These are phyloP conservation scores for Trachelus stipa DNA, from an alignment of 2,888 invertebrate genomes.

Conservation along the genomic window DNA sequence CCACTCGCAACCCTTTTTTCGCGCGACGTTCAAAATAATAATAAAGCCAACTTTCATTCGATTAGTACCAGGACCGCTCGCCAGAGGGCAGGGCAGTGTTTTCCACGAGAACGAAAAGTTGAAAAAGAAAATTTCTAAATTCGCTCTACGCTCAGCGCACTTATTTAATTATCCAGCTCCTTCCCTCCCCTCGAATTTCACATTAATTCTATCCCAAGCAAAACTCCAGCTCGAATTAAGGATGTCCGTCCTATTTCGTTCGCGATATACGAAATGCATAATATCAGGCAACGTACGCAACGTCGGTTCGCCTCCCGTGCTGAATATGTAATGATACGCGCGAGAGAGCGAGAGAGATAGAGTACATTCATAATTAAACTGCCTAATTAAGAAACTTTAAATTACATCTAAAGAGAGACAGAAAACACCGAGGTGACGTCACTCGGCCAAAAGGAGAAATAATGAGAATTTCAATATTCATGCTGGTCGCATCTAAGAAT, in stretches of 20 bases:
- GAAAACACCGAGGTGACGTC: conserved; percentile 5
- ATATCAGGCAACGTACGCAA: conserved; percentile 19
- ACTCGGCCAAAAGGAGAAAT: conserved; percentile 46
- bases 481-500: conserved; percentile 12
- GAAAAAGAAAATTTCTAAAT: background rate
- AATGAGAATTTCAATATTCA: conserved; percentile 65
- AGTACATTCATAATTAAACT: conserved; percentile 58
- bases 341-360: background rate
- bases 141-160: background rate
- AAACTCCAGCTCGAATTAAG: background rate
- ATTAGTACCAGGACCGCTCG: too few relatives aligned
- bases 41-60: too few relatives aligned
- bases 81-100: too few relatives aligned
- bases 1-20: background rate
- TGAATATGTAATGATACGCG: conserved; percentile 45
- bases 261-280: background rate
- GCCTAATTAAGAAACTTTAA: conserved; percentile 59
- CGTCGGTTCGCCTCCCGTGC: conserved; percentile 19
- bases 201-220: background rate
- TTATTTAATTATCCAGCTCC: background rate
- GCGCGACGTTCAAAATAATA: too few relatives aligned
- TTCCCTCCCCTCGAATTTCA: background rate
- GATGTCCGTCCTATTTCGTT: background rate
- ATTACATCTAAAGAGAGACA: conserved; percentile 48
- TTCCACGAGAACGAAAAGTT: background rate